Evolutionary conservation across 2,888 invertebrate genomes (phyloP), one percentile per base, ranked within the genome.

Genomic region (Mimachlamys varia): DNA sequence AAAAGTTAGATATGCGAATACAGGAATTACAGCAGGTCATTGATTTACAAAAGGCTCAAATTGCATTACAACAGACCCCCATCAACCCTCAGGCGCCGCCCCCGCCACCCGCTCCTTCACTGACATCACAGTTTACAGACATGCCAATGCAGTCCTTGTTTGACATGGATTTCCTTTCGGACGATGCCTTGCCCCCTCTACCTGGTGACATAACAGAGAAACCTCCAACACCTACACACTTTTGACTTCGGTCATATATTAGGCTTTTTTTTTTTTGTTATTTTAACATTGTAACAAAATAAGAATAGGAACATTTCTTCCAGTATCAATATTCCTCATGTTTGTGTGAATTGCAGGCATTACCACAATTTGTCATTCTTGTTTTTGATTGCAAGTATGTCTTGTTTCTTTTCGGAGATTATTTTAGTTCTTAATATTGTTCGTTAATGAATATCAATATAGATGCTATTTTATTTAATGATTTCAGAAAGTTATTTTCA

Each of bases 31-130:
- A 88, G n/a, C 91, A 91, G 88, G 89, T 88, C 33, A 90, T 91
- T 88, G 90, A 90, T 49, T 88, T 76, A 27, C 90, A 89, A 49
- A 90, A 89, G 58, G 90, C 88, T 49, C 91, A 88, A 50, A 90
- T 90, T 22, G 89, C 91, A 33, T 89, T 50, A 49, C 58, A 87
- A 27, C 88, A 58, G 19, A 62, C 89, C 1, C 76, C 76, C 33
- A 33, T 27, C 76, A 76, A 76, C 22, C 89, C 89, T 88, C 92
- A 89, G 88, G 55, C 62, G 22, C 89, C 88, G 13, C 90, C 88
- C 13, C 91, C 93, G 10, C 93, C 92, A 1, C 91, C 91, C 22
- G 93, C 93, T 33, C 92, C 93, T 15, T 89, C 92, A 15, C 92
- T 88, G 4, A 53, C n/a, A 44, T 88, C 62, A 19, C 76, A 22